phyloP scores from a whole-genome alignment of 2,888 invertebrate genomes.

The Phalera bucephala region DNA sequence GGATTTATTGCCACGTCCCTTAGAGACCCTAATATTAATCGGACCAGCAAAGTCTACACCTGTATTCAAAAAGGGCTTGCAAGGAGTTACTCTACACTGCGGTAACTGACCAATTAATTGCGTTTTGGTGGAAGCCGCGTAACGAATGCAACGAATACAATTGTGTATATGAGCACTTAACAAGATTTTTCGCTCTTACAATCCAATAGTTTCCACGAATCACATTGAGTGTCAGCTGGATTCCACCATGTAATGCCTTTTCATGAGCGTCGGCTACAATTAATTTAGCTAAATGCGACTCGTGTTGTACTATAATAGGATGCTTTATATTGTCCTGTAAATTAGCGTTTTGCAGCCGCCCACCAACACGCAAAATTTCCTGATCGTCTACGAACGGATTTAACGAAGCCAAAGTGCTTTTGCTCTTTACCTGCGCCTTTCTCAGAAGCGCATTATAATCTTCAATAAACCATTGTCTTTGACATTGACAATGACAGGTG shows the following conservation, averaged over 20 bases:
- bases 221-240: neutral
- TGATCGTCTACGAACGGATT: conserved; percentile 1
- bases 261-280: neutral
- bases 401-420: neutral
- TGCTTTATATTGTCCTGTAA: neutral
- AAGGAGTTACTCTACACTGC: neutral
- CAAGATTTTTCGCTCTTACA: neutral
- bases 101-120: conserved; percentile 18
- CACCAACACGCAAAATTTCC: neutral
- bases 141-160: conserved; percentile 13
- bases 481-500: neutral
- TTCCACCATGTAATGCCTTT: neutral
- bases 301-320: conserved; percentile 1
- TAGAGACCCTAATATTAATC: neutral
- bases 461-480: conserved; percentile 1
- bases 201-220: neutral
- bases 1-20: neutral
- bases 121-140: neutral
- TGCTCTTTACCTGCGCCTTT: neutral
- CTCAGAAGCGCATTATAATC: neutral
- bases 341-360: neutral
- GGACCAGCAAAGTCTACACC: neutral
- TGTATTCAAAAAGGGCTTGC: too few relatives aligned
- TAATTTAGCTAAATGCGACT: conserved; percentile 1
- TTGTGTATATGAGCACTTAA: neutral